Evolutionary conservation across 2,797 vertebrate species (phyloP).

Genomic region (Eutrigla gurnardus): DNA sequence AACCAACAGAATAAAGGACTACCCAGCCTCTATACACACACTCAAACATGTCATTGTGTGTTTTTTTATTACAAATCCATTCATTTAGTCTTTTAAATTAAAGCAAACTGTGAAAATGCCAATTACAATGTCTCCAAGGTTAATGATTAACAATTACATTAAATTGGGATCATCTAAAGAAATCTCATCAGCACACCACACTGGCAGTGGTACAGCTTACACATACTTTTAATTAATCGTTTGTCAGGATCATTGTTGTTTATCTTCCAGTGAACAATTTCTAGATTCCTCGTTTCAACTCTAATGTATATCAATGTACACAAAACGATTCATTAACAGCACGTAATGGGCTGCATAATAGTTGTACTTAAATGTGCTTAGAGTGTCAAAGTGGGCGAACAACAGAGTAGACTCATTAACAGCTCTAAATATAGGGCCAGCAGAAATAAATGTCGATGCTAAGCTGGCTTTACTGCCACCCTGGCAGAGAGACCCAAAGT

Average conservation of each 20-base stretch:
- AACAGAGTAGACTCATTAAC: constrained; percentile 39
- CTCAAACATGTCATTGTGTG: background rate
- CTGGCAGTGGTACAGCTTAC: background rate
- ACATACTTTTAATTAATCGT: too few species aligned
- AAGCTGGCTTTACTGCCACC: constrained; percentile 53
- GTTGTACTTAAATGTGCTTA: constrained; percentile 21
- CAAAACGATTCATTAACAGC: background rate
- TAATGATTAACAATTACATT: background rate
- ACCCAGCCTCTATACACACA: constrained; percentile 7
- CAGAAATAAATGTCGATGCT: constrained; percentile 42
- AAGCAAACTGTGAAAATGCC: background rate
- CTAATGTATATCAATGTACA: background rate
- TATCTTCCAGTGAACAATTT: background rate
- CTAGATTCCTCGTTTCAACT: background rate
- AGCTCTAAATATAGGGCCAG: constrained; percentile 54
- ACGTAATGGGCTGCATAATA: constrained; percentile 6
- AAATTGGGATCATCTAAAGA: background rate
- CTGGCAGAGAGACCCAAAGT: constrained; percentile 29
- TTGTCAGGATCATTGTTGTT: background rate
- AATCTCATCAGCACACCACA: background rate
- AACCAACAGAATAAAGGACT: constrained; percentile 40
- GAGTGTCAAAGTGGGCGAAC: constrained; percentile 37
- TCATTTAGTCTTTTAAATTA: background rate
- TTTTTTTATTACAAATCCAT: background rate
- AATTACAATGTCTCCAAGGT: background rate